Percentiles rank a stretch among this genome's conserved stretches.
Evolutionary conservation across 2,113 vertebrate species (phyloP).

Genomic region (Chaetops frenatus): DNA sequence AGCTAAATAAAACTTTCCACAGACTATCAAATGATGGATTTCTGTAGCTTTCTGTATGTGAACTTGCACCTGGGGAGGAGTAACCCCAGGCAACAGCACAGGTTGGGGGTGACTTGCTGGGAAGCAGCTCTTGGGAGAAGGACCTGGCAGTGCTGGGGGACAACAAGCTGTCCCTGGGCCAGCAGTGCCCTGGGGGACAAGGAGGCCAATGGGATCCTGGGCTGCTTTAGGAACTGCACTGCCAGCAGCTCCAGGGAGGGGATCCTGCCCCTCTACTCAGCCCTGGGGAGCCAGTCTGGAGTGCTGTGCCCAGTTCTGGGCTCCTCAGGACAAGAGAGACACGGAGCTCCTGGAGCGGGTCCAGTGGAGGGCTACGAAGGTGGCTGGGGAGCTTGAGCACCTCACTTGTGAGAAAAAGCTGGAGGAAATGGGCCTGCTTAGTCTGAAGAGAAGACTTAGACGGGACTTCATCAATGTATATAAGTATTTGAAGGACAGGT

Average conservation of each 20-base stretch:
- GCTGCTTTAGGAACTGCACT: accelerated
- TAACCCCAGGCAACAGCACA: background rate
- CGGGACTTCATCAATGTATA: background rate
- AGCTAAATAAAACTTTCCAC: background rate
- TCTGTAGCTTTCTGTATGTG: background rate
- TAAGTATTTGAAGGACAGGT: background rate
- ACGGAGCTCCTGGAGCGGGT: accelerated
- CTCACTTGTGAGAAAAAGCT: background rate
- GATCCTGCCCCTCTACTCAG: background rate
- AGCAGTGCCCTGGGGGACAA: background rate
- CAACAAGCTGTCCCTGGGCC: background rate
- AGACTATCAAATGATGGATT: background rate
- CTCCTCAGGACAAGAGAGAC: background rate
- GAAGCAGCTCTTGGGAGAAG: background rate
- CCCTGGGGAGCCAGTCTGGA: background rate
- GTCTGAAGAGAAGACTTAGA: background rate
- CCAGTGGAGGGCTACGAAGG: accelerated
- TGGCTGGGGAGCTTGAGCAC: background rate
- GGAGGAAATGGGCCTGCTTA: background rate
- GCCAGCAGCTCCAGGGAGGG: accelerated
- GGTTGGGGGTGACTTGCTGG: background rate
- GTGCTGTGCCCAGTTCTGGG: background rate
- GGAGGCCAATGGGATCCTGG: accelerated
- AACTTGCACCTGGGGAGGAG: background rate
- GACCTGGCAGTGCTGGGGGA: too few species aligned